Conservation (phyloP, 2,113 vertebrate genomes). For the Lepidothrix coronata region DNA sequence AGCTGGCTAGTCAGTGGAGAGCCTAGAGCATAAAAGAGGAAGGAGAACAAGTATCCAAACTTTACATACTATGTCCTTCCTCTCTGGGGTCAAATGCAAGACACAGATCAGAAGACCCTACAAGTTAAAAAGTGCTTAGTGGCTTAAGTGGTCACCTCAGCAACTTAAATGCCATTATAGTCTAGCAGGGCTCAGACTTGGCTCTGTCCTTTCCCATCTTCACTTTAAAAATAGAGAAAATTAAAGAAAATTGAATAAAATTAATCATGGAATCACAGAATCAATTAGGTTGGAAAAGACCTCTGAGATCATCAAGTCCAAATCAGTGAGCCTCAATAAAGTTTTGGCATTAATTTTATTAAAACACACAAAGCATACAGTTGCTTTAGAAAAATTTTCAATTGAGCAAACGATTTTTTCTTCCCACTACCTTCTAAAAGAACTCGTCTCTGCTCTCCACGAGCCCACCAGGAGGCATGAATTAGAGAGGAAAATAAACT, state of each 20-base stretch:
- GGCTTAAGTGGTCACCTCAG: background rate
- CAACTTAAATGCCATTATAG: background rate
- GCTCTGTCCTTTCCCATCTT: background rate
- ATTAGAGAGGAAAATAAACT: constrained; percentile 53
- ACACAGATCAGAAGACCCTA: background rate
- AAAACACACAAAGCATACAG: background rate
- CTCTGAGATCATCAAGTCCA: background rate
- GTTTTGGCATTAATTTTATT: background rate
- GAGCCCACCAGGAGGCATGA: constrained; percentile 29
- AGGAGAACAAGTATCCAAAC: background rate
- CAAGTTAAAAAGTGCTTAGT: background rate
- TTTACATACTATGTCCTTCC: background rate
- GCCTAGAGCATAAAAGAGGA: background rate
- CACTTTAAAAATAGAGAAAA: background rate
- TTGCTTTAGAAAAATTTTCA: background rate
- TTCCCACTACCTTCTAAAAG: constrained; percentile 8
- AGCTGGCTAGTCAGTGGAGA: background rate
- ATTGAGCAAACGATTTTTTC: background rate
- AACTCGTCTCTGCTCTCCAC: background rate
- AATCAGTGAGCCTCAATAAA: background rate
- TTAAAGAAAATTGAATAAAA: background rate
- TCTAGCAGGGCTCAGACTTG: background rate
- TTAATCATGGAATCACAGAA: background rate
- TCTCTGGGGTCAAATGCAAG: background rate
- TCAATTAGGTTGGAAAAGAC: background rate